Conservation (phyloP, 2,888 invertebrate species). For the Cyclophora punctaria region DNA sequence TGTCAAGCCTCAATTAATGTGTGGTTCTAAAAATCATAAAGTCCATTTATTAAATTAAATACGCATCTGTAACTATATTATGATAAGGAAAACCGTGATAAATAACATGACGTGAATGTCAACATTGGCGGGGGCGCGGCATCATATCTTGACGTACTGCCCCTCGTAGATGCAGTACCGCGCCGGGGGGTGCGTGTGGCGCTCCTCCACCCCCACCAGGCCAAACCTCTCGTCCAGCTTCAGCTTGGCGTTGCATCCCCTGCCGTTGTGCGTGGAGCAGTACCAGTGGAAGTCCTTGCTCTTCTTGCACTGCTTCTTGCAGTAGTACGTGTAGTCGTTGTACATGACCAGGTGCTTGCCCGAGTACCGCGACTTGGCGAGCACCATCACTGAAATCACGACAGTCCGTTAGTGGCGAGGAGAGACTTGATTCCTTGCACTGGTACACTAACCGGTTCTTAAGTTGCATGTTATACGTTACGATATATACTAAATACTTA, state of each 20-base stretch:
- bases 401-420: too few species aligned
- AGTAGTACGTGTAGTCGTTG: conserved; percentile 59
- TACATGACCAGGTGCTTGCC: conserved; percentile 53
- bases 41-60: too few species aligned
- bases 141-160: conserved; percentile 37
- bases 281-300: conserved; percentile 53
- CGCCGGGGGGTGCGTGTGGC: conserved; percentile 52
- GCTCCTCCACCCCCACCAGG: conserved; percentile 36
- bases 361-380: conserved; percentile 54
- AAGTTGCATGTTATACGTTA: too few species aligned
- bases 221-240: conserved; percentile 46
- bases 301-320: conserved; percentile 52
- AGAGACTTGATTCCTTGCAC: too few species aligned
- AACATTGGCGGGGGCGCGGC: too few species aligned
- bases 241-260: conserved; percentile 56
- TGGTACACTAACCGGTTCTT: too few species aligned
- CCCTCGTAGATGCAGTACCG: conserved; percentile 51
- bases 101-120: too few species aligned
- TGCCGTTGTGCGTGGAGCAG: conserved; percentile 59
- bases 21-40: too few species aligned
- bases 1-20: too few species aligned
- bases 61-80: too few species aligned
- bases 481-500: too few species aligned
- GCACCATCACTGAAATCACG: conserved; percentile 40
- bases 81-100: too few species aligned